Percentiles rank a stretch among this genome's conserved stretches.
phyloP scores from a whole-genome alignment of 2,113 vertebrate genomes.

The Rattus rattus region DNA sequence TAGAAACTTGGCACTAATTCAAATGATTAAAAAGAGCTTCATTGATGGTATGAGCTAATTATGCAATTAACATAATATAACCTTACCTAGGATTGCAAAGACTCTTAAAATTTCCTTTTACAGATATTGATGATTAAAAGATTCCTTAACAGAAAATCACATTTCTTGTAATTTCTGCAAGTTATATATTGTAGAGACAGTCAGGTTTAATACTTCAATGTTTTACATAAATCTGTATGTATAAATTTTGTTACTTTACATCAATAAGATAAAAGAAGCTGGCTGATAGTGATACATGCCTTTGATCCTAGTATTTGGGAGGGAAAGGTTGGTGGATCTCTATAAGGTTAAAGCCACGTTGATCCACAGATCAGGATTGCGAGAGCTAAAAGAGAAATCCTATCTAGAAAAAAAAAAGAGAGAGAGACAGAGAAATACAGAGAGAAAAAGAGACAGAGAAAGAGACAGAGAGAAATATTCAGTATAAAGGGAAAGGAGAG shows the following conservation, averaged over 20 bases:
- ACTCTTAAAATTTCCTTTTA: constrained; percentile 62
- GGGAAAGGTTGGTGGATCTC: no score
- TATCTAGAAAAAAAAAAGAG: no score
- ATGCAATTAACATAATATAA: constrained; percentile 80
- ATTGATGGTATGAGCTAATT: constrained; percentile 81
- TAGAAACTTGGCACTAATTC: constrained; percentile 78
- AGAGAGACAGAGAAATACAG: background rate
- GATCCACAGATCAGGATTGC: no score
- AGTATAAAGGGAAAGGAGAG: background rate
- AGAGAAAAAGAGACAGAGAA: no score
- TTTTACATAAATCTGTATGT: background rate
- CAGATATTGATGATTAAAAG: constrained; percentile 72
- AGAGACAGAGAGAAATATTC: background rate
- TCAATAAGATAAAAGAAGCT: background rate
- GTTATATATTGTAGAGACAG: constrained; percentile 32
- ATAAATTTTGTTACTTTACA: background rate
- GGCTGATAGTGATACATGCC: no score
- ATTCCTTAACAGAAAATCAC: constrained; percentile 65
- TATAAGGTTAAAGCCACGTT: no score
- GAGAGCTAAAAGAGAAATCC: no score
- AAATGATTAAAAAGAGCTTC: constrained; percentile 74
- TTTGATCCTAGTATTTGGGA: no score
- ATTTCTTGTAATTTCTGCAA: constrained; percentile 60
- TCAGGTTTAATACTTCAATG: background rate
- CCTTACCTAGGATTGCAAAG: constrained; percentile 73